These are phyloP conservation scores for Chaitophorus viminalis DNA, from an alignment of 2,888 invertebrate genomes.

Conservation along the genomic window DNA sequence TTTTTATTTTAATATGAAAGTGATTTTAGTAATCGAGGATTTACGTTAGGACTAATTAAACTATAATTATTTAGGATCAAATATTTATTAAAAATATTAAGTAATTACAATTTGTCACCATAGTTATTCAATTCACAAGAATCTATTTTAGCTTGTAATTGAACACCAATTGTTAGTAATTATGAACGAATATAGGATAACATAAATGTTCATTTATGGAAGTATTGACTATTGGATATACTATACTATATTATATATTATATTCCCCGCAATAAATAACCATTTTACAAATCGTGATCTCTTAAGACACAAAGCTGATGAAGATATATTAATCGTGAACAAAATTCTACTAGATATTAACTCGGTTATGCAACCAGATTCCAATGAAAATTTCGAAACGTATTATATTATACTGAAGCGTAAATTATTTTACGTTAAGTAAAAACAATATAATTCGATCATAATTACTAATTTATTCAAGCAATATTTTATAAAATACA, in stretches of 20 bases:
- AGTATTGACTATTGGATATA: too few species aligned
- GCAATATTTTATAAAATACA: not conserved
- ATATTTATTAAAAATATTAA: not conserved
- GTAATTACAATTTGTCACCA: too few species aligned
- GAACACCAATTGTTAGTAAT: too few species aligned
- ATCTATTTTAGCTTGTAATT: not conserved
- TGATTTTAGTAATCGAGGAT: not conserved
- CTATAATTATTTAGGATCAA: not conserved
- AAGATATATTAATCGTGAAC: constrained; percentile 39
- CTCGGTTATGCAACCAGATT: constrained; percentile 37
- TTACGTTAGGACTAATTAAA: not conserved
- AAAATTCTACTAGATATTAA: constrained; percentile 31
- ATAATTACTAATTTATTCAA: not conserved
- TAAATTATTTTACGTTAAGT: not conserved
- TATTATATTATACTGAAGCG: not conserved
- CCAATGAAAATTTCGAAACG: constrained; percentile 34
- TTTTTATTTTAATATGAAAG: constrained; percentile 30
- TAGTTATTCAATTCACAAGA: not conserved
- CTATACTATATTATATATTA: too few species aligned
- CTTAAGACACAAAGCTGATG: not conserved
- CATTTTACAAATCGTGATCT: constrained; percentile 35
- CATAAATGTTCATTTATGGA: too few species aligned
- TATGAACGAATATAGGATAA: too few species aligned
- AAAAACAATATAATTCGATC: not conserved
- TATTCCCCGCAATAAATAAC: not conserved